phyloP scores from a whole-genome alignment of 2,797 vertebrate genomes.

The Eremophila alpestris region DNA sequence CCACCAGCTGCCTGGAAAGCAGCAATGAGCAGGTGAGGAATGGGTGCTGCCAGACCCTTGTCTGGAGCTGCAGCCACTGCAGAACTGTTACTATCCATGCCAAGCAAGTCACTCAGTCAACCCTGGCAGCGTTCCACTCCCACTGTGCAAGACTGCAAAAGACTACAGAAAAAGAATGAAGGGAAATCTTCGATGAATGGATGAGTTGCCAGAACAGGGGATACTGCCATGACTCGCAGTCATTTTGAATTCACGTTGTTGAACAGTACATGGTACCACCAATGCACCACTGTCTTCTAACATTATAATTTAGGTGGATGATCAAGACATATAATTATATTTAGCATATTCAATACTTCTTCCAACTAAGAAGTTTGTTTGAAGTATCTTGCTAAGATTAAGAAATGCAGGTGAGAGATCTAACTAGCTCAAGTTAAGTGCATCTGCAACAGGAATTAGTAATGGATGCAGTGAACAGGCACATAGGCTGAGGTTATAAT shows the following conservation, averaged over 20 bases:
- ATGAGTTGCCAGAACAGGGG: background rate
- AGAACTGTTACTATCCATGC: background rate
- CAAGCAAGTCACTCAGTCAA: background rate
- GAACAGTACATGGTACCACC: background rate
- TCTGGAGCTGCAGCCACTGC: background rate
- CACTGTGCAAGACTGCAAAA: background rate
- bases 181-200: background rate
- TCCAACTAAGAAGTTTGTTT: background rate
- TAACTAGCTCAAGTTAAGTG: background rate
- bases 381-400: background rate
- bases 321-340: background rate
- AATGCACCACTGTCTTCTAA: background rate
- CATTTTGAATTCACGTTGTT: background rate
- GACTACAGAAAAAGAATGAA: background rate
- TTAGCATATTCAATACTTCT: background rate
- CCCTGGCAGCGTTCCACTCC: background rate
- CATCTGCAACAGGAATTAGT: background rate
- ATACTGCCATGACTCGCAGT: background rate
- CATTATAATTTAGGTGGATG: background rate
- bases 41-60: background rate
- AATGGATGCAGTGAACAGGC: background rate
- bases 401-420: background rate
- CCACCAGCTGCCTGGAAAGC: background rate
- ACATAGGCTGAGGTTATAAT: background rate
- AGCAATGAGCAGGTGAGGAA: rapidly evolving